A percentile compares a stretch with the other conserved stretches of the same genome.
Conservation (phyloP, 2,888 invertebrate genomes). For the Eilema sororculum region DNA sequence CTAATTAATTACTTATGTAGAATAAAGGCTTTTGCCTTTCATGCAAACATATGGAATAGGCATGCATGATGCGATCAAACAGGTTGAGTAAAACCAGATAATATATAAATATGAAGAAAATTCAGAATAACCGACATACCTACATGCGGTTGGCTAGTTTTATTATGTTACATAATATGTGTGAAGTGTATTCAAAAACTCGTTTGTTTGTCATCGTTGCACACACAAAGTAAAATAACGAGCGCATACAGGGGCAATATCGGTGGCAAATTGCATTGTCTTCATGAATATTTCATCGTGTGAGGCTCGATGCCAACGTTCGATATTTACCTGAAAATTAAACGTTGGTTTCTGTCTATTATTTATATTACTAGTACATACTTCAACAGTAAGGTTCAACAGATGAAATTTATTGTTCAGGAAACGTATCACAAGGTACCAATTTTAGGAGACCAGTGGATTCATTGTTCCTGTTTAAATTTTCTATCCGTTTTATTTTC, state of each 20-base stretch:
- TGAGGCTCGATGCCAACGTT: conserved; percentile 42
- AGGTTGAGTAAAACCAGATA: no score
- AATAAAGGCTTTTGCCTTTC: no score
- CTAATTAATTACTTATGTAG: no score
- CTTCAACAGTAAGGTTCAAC: neutral
- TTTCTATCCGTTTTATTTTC: neutral
- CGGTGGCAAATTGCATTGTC: conserved; percentile 73
- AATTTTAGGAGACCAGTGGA: no score
- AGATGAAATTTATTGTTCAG: neutral
- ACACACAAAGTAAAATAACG: conserved; percentile 47
- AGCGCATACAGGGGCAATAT: conserved; percentile 62
- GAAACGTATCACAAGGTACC: no score
- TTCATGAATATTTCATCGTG: conserved; percentile 76
- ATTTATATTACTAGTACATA: conserved; percentile 23
- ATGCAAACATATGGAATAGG: no score
- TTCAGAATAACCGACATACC: no score
- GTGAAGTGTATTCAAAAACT: conserved; percentile 47
- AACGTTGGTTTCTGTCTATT: conserved; percentile 44
- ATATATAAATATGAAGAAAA: no score
- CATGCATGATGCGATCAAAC: no score
- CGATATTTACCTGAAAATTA: conserved; percentile 71
- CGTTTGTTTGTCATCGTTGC: conserved; percentile 46
- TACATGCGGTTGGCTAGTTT: no score
- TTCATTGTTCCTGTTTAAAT: no score
- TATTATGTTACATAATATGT: neutral